phyloP scores from a whole-genome alignment of 2,113 vertebrate genomes.

The Hippopotamus amphibius region DNA sequence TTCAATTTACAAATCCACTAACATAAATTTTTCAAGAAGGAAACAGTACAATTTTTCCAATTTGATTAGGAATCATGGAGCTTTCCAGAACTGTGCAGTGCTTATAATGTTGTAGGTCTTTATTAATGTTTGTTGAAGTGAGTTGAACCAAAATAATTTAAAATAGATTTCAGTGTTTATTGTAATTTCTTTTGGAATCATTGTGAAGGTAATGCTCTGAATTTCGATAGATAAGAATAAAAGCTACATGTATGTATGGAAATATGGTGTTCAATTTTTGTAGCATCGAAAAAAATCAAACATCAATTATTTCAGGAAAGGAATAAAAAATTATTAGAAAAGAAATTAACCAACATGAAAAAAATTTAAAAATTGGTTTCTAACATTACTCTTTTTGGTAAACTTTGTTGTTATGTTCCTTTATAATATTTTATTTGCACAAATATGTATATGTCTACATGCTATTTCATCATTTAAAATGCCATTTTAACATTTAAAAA shows the following conservation, averaged over 20 bases:
- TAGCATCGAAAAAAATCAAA: background rate
- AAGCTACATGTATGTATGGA: background rate
- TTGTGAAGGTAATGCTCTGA: background rate
- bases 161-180: background rate
- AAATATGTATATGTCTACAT: background rate
- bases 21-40: background rate
- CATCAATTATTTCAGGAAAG: background rate
- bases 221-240: background rate
- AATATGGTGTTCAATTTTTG: background rate
- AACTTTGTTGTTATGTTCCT: background rate
- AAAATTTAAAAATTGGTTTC: background rate
- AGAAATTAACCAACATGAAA: background rate
- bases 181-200: background rate
- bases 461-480: background rate
- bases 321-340: background rate
- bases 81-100: background rate
- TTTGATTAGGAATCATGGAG: background rate
- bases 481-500: background rate
- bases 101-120: background rate
- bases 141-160: background rate
- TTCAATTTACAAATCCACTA: background rate
- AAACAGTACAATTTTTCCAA: background rate
- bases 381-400: background rate
- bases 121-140: background rate
- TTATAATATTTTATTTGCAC: background rate